These are phyloP conservation scores for Chloebia gouldiae DNA, from an alignment of 2,113 vertebrate species.

Conservation along the genomic window DNA sequence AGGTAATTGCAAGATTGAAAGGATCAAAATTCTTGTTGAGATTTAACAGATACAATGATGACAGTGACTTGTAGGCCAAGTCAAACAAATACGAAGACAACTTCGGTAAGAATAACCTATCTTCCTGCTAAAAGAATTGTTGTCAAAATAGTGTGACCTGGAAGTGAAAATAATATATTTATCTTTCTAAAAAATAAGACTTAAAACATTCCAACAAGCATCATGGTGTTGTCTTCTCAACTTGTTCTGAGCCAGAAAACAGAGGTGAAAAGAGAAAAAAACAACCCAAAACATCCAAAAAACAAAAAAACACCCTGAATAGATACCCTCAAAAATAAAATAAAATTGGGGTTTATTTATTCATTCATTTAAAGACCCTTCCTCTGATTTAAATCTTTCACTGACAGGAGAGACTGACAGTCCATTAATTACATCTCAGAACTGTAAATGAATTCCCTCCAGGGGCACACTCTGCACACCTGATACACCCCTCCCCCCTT, in stretches of 20 bases:
- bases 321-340: neutral
- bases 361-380: neutral
- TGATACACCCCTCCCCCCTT: neutral
- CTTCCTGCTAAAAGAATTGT: neutral
- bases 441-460: neutral
- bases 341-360: neutral
- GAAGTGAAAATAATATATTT: neutral
- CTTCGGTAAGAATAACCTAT: neutral
- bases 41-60: neutral
- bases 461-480: neutral
- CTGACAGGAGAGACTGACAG: neutral
- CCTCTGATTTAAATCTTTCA: neutral
- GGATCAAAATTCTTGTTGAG: neutral
- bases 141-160: neutral
- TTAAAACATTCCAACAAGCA: neutral
- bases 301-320: neutral
- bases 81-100: neutral
- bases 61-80: neutral
- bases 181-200: neutral
- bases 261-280: neutral
- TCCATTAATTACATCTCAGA: neutral
- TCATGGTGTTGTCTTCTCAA: neutral
- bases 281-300: neutral
- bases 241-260: neutral
- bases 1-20: slow-evolving; percentile 40